Conservation (phyloP, 2,113 vertebrate genomes). For the Octodon degus region DNA sequence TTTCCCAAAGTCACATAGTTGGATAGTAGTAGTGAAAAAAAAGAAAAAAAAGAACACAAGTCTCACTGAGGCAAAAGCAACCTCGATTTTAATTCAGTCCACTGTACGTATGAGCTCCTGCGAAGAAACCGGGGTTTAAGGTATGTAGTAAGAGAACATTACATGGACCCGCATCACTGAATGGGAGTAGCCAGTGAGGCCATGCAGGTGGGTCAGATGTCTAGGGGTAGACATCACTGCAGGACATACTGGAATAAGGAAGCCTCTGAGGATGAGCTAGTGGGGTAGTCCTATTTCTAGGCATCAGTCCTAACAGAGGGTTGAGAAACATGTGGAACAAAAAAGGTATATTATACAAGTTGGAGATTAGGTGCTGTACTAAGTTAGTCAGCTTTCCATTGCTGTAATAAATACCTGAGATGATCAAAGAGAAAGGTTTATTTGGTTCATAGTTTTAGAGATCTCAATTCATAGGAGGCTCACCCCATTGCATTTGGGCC, state of each 20-base stretch:
- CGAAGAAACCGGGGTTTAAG: background rate
- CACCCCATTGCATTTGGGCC: background rate
- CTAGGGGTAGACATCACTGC: background rate
- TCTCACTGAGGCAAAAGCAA: background rate
- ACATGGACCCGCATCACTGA: background rate
- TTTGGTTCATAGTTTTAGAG: background rate
- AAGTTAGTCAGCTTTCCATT: background rate
- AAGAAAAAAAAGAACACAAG: background rate
- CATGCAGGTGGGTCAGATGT: background rate
- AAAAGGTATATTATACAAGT: background rate
- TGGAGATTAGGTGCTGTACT: background rate
- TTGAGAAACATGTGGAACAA: background rate
- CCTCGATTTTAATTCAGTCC: background rate
- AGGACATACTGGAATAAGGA: background rate
- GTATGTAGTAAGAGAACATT: accelerated
- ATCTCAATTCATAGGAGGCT: background rate
- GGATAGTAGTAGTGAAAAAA: background rate
- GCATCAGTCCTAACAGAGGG: accelerated
- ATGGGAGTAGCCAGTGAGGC: background rate
- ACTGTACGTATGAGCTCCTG: too few species aligned
- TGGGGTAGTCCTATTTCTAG: background rate
- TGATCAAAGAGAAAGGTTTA: background rate
- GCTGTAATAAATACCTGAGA: background rate
- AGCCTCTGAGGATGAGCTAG: background rate
- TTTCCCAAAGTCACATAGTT: background rate